Evolutionary conservation across 2,797 vertebrate genomes (phyloP).

Genomic region (Morus bassanus): DNA sequence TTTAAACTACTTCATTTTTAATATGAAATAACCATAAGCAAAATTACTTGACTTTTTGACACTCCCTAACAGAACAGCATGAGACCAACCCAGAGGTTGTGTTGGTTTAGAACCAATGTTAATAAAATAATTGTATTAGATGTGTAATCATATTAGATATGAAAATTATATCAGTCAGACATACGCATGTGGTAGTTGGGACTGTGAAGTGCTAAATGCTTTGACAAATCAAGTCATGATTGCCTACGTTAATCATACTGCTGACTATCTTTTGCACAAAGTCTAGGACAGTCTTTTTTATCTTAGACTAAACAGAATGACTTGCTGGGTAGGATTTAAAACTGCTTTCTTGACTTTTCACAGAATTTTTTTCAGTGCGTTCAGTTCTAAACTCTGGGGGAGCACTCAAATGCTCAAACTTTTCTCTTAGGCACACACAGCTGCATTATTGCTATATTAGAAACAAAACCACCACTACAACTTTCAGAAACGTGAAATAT

Average conservation of each 20-base stretch:
- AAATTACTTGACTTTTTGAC: neutral
- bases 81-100: neutral
- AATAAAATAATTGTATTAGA: neutral
- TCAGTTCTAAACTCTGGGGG: neutral
- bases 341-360: neutral
- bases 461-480: neutral
- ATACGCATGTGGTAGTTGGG: neutral
- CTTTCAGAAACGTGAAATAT: neutral
- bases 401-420: neutral
- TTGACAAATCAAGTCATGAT: constrained; percentile 37
- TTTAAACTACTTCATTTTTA: neutral
- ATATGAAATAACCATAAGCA: neutral
- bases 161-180: neutral
- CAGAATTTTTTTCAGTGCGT: neutral
- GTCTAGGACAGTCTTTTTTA: neutral
- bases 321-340: neutral
- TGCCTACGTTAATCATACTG: constrained; percentile 37
- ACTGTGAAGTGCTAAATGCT: neutral
- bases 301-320: neutral
- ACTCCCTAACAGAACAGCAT: neutral
- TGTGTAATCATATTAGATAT: neutral
- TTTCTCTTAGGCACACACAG: neutral
- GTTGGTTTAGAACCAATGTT: neutral
- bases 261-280: constrained; percentile 20
- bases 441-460: neutral